Evolutionary conservation across 2,797 vertebrate genomes (phyloP), one percentile per base, ranked within the genome.

Genomic region (Platalea minor): DNA sequence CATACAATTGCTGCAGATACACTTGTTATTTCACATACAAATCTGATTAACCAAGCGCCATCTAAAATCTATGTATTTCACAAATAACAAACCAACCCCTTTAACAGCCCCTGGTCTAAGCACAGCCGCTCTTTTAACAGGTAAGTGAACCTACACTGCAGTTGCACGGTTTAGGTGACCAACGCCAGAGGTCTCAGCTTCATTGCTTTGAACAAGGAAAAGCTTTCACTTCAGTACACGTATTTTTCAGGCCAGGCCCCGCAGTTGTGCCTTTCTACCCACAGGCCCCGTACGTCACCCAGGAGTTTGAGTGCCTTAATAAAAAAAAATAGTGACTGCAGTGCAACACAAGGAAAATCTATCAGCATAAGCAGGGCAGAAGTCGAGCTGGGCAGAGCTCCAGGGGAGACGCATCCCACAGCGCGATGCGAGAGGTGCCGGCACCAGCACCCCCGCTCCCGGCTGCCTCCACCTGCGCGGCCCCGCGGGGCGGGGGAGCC

Each of bases 111-210:
- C 68, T 12, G 33, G 11, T 5, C 10, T 9, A 10, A 9, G 21
- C 6, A n/a, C 56, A 29, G 63, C 64, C 11, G 23, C 43, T 53
- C 50, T 15, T 12, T 12, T 5, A 15, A 7, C 46, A 21, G 21
- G 41, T 10, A 7, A 35, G 31, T 0, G 23, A 37, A 25, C 18
- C 59, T 21, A 4, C 3, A 2, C 60, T n/a, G 67, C 0, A 15
- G 17, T 1, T 8, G 54, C 17, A 18, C 0, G 28, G 18, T 2
- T 7, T 4, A 13, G 19, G 67, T 2, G 54, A 16, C 3, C 15
- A 2, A 41, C 50, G 37, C 37, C 54, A 17, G 37, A 31, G 13
- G 11, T 21, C 48, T 50, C 53, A 9, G 11, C 51, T 20, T 16
- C 29, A 7, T 0, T 2, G 19, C 63, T 59, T 4, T 5, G 10